Percentiles rank a stretch among this genome's conserved stretches.
Evolutionary conservation across 37 sponge, comb jelly and placozoan genomes (phyloP).

Genomic region (Beroe ovata): DNA sequence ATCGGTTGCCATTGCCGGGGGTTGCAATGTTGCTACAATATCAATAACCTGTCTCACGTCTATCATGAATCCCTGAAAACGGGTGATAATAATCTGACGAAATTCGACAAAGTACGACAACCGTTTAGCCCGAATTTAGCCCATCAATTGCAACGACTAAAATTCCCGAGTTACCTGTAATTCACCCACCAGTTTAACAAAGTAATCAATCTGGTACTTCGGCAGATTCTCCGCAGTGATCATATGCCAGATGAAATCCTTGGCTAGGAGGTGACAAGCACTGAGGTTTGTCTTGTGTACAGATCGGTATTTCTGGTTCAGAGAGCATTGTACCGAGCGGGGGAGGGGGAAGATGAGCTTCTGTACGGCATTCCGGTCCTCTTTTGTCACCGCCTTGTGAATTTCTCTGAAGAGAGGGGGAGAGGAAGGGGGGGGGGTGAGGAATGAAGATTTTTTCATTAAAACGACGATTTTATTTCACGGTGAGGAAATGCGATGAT

Average conservation of each 20-base stretch:
- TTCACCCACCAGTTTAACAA: conserved; percentile 7
- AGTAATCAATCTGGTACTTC: neutral
- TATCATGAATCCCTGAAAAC: neutral
- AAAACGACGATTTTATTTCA: no score
- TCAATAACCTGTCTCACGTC: neutral
- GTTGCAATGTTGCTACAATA: neutral
- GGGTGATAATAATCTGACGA: no score
- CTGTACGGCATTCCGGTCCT: neutral
- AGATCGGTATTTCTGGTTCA: neutral
- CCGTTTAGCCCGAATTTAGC: no score
- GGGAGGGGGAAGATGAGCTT: neutral
- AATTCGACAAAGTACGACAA: no score
- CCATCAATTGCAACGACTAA: no score
- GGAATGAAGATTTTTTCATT: no score
- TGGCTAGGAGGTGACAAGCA: neutral
- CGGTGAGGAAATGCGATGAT: no score
- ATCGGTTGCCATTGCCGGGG: neutral
- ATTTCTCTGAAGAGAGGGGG: neutral
- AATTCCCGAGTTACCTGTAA: no score
- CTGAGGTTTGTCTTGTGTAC: neutral
- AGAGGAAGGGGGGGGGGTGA: no score
- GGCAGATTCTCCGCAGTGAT: neutral
- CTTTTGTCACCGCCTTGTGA: neutral
- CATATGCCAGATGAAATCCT: neutral
- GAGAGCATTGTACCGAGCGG: neutral